Percentiles rank a stretch among this genome's conserved stretches.
Evolutionary conservation across 2,113 vertebrate genomes (phyloP).

Genomic region (Strix aluco): DNA sequence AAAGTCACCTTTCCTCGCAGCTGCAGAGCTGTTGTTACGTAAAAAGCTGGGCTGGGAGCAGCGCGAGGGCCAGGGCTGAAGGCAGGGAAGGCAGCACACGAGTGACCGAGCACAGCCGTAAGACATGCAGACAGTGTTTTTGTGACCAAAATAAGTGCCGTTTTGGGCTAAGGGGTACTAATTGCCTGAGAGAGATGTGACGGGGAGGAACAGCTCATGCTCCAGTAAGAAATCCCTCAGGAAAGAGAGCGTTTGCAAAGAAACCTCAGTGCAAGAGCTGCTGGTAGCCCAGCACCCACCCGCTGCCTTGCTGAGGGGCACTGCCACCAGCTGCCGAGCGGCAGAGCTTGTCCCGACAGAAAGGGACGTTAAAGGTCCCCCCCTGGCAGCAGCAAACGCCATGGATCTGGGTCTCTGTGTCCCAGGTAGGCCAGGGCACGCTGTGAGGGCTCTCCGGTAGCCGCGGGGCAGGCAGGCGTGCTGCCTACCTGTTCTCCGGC

Average conservation of each 20-base stretch:
- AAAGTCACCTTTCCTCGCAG: conserved; percentile 61
- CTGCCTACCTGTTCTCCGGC: conserved; percentile 89
- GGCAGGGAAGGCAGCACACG: neutral
- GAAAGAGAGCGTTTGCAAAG: neutral
- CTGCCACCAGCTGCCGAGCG: neutral
- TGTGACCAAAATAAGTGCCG: neutral
- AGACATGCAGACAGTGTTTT: neutral
- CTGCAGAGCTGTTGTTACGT: conserved; percentile 20
- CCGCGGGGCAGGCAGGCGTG: fast-evolving
- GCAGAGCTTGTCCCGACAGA: neutral
- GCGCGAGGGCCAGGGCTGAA: neutral
- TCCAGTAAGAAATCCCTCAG: neutral
- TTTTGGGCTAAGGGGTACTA: neutral
- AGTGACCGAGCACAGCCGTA: neutral
- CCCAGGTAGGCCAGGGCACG: neutral
- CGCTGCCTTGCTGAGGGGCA: neutral
- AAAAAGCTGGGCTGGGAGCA: neutral
- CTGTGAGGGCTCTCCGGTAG: fast-evolving
- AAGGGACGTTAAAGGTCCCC: neutral
- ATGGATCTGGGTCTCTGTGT: neutral
- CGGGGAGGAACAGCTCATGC: neutral
- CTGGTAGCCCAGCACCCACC: neutral
- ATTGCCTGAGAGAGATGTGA: neutral
- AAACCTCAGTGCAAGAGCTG: neutral
- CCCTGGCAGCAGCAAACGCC: neutral